phyloP scores from a whole-genome alignment of 2,797 vertebrate genomes.

The Dicrostonyx torquatus region DNA sequence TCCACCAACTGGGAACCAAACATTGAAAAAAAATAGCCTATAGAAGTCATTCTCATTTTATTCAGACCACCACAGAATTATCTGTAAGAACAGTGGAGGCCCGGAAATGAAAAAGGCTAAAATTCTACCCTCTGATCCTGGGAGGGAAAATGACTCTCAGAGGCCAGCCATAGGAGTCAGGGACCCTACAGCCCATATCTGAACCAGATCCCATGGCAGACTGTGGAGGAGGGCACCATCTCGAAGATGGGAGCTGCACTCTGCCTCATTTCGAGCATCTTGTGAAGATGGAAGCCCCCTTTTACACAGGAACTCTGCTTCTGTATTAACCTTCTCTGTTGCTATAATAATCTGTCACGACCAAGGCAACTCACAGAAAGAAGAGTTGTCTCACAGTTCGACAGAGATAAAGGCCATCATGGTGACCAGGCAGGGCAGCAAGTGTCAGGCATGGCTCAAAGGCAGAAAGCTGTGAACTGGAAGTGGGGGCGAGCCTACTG shows the following conservation, averaged over 20 bases:
- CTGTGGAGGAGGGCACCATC: not conserved
- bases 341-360: not conserved
- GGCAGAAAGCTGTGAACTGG: not conserved
- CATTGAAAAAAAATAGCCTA: not conserved
- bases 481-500: not conserved
- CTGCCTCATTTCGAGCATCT: not conserved
- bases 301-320: not conserved
- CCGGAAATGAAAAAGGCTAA: constrained; percentile 2
- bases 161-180: not conserved
- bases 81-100: not conserved
- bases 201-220: too few species aligned
- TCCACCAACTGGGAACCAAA: not conserved
- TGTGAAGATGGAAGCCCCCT: not conserved
- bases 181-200: fast-evolving
- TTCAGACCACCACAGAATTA: not conserved
- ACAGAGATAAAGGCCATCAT: not conserved
- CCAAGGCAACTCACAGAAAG: not conserved
- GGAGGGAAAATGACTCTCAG: not conserved
- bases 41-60: not conserved
- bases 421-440: not conserved
- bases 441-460: not conserved
- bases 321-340: not conserved
- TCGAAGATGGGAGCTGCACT: not conserved
- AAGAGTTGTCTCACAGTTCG: not conserved
- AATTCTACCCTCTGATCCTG: not conserved